Percentiles rank a stretch among this genome's conserved stretches.
These are phyloP conservation scores for Sphaerophoria rueppellii DNA, from an alignment of 2,888 invertebrate species.

Conservation along the genomic window DNA sequence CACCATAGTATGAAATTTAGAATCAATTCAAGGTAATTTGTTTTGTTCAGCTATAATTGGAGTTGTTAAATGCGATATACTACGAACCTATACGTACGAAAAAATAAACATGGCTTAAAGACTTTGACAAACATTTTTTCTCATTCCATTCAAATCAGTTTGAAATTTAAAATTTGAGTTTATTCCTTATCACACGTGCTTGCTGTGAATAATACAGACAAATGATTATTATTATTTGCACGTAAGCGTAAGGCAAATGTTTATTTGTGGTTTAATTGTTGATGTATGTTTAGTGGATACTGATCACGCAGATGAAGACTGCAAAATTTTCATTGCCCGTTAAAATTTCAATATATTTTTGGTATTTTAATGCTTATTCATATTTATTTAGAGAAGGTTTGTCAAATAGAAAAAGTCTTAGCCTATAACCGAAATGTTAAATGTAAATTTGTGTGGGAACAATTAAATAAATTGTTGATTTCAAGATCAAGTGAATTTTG, in stretches of 20 bases:
- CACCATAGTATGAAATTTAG: neutral
- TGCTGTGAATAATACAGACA: constrained; percentile 7
- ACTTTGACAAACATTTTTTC: constrained; percentile 22
- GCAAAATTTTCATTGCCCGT: neutral
- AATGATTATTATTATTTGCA: constrained; percentile 5
- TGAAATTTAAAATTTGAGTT: constrained; percentile 13
- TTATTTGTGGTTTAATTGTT: constrained; percentile 13
- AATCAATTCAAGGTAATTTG: constrained; percentile 13
- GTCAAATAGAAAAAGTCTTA: too few relatives aligned
- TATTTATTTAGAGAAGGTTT: too few relatives aligned
- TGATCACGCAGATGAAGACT: neutral
- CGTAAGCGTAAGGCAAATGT: constrained; percentile 19
- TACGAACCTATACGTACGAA: neutral
- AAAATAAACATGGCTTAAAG: constrained; percentile 12
- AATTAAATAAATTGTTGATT: too few relatives aligned
- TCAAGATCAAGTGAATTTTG: too few relatives aligned
- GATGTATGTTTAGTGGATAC: neutral
- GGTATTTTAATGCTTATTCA: neutral
- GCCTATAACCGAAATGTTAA: too few relatives aligned
- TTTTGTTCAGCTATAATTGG: constrained; percentile 1
- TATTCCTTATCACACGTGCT: neutral
- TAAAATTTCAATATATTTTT: neutral
- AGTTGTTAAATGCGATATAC: neutral
- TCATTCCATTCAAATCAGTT: neutral
- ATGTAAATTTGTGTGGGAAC: too few relatives aligned